These are phyloP conservation scores for Argopecten irradians DNA, from an alignment of 1,140 invertebrate species.

Conservation along the genomic window DNA sequence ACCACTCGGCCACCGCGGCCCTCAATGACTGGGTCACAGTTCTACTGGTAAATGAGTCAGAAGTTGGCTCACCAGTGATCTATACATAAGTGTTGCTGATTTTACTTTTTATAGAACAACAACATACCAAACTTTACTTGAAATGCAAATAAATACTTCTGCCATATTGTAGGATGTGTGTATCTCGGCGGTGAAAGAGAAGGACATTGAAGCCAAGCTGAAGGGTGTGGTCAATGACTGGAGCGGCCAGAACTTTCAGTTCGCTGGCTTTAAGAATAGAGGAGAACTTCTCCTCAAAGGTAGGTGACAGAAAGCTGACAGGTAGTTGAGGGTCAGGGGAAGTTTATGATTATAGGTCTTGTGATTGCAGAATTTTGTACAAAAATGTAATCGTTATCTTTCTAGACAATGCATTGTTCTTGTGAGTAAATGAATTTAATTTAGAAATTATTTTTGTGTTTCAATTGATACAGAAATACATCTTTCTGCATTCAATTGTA, in stretches of 20 bases:
- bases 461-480: not conserved
- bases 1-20: too few relatives aligned
- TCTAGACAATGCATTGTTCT: not conserved
- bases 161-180: conserved; percentile 88
- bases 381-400: too few relatives aligned
- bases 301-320: not conserved
- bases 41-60: too few relatives aligned
- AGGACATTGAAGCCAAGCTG: conserved; percentile 97
- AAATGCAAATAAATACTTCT: too few relatives aligned
- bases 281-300: conserved; percentile 89
- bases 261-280: conserved; percentile 95
- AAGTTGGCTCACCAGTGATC: too few relatives aligned
- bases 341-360: too few relatives aligned
- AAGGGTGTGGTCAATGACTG: conserved; percentile 97
- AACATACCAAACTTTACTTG: too few relatives aligned
- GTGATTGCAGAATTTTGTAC: too few relatives aligned
- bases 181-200: conserved; percentile 98
- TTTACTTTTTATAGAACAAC: too few relatives aligned
- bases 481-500: not conserved
- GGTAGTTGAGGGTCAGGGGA: not conserved
- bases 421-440: not conserved
- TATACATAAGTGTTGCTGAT: too few relatives aligned
- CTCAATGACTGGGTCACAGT: too few relatives aligned
- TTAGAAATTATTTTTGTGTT: not conserved
- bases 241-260: conserved; percentile 94